Evolutionary conservation across 2,797 vertebrate species (phyloP).

Genomic region (Podarcis lilfordi): DNA sequence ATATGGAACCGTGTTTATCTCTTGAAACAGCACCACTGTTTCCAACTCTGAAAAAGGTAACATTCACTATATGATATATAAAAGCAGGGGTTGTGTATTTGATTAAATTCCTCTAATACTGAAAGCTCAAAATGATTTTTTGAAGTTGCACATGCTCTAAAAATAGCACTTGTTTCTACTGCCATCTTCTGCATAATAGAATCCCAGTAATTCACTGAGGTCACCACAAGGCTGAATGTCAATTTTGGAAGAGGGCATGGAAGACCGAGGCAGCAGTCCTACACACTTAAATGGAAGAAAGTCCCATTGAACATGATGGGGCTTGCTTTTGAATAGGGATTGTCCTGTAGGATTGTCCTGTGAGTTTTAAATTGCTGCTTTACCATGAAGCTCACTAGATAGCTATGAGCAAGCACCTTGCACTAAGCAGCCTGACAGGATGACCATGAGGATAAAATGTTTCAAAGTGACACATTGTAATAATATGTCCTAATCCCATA

Average conservation of each 20-base stretch:
- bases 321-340: no score
- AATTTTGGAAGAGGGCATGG: no score
- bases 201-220: background rate
- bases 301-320: no score
- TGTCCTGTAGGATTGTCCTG: no score
- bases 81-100: background rate
- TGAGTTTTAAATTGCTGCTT: no score
- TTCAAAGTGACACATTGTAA: background rate
- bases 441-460: background rate
- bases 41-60: conserved; percentile 84
- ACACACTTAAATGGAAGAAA: no score
- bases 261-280: no score
- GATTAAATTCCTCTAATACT: background rate
- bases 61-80: background rate
- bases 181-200: background rate
- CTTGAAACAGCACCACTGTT: conserved; percentile 81
- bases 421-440: background rate
- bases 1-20: conserved; percentile 76
- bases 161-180: background rate
- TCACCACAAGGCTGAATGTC: no score
- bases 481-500: background rate
- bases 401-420: background rate
- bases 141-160: background rate
- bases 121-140: no score
- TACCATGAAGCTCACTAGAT: no score